A percentile compares a stretch with the other conserved stretches of the same genome.
Evolutionary conservation across 2,888 invertebrate genomes (phyloP).

Genomic region (Ormyrus rosae): DNA sequence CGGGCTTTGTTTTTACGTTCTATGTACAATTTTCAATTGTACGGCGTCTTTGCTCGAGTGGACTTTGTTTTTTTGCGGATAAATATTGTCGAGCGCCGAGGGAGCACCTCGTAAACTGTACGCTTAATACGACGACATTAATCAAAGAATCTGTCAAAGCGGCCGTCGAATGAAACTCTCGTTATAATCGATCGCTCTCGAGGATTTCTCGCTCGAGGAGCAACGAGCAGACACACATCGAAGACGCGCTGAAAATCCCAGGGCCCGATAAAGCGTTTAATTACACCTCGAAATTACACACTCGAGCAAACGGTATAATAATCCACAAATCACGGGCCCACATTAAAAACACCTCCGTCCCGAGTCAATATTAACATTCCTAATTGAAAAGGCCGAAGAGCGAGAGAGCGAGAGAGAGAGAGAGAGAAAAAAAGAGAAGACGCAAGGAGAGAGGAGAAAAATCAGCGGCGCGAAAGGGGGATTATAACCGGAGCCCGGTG

Average conservation of each 20-base stretch:
- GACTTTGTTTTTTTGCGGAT: too few relatives aligned
- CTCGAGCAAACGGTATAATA: slow-evolving; percentile 6
- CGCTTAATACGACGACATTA: too few relatives aligned
- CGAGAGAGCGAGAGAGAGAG: too few relatives aligned
- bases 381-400: slow-evolving; percentile 27
- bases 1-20: too few relatives aligned
- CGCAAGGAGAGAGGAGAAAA: neutral
- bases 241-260: neutral
- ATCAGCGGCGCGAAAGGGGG: too few relatives aligned
- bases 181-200: neutral
- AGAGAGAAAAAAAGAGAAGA: neutral
- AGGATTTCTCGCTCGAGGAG: neutral
- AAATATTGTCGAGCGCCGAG: too few relatives aligned
- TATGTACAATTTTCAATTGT: too few relatives aligned
- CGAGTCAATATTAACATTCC: slow-evolving; percentile 46
- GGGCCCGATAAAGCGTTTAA: slow-evolving; percentile 20
- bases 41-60: too few relatives aligned
- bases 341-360: slow-evolving; percentile 43
- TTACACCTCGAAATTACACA: slow-evolving; percentile 29
- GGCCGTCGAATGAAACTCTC: neutral
- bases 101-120: too few relatives aligned
- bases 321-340: slow-evolving; percentile 37
- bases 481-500: too few relatives aligned
- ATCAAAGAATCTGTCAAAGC: neutral
- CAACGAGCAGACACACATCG: neutral